Evolutionary conservation across 2,888 invertebrate species (phyloP), one percentile per base, ranked within the genome.

Genomic region (Dynastes grantii): DNA sequence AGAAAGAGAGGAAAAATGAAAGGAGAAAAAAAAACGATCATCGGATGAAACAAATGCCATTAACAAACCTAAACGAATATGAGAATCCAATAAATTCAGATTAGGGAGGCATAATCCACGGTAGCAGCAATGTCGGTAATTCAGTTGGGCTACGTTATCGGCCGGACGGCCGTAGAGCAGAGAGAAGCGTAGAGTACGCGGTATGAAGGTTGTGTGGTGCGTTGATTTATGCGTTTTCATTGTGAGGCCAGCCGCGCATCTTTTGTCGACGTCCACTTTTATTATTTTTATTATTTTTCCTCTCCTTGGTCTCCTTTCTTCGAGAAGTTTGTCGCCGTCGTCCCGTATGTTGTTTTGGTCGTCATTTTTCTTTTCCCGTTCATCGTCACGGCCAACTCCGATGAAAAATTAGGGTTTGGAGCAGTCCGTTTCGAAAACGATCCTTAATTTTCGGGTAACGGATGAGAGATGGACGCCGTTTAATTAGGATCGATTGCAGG

Each of bases 71-170:
- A 80, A 80, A 81, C 81, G 81, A 81, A 82, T 80, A 80, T 80
- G 80, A 81, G 78, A 87, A 86, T 85, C 87, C 86, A 87, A 88
- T 88, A 88, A 88, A 88, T 88, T 87, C 86, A 85, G 87, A 86
- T 88, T 88, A 87, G 85, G 85, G 84, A 85, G 85, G 84, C 82
- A 86, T 87, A 88, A 88, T 88, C 88, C 87, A 87, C 88, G 85
- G 88, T 88, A 88, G 88, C 87, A 81, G 88, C 87, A 81, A 82
- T 84, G 84, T 83, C 83, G 83, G 84, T 84, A 84, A 83, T 81
- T 83, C 82, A 83, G 82, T 75, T 79, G 81, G 82, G 81, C 65
- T 80, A 83, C 82, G 82, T 84, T 84, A 84, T 84, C 85, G 84
- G 81, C 82, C 81, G 80, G 81, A 45, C 63, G 37, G 32, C 32